Conservation (phyloP, 1,140 invertebrate genomes). For the Xylocopa sonorina region DNA sequence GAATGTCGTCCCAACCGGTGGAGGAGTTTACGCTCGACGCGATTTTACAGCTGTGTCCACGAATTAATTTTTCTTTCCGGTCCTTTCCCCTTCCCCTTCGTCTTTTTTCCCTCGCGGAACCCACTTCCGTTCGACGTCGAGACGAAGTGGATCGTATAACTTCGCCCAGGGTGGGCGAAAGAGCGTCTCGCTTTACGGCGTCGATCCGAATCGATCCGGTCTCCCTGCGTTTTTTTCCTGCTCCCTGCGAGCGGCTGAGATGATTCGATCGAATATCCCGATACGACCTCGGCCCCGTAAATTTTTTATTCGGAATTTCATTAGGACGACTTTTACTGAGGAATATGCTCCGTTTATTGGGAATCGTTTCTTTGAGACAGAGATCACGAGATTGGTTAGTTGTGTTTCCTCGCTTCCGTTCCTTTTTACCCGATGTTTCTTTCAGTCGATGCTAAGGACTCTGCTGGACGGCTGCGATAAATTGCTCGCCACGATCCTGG, state of each 20-base stretch:
- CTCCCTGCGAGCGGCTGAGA: background rate
- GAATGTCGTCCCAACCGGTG: no score
- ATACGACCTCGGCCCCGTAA: constrained; percentile 6
- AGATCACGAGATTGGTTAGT: background rate
- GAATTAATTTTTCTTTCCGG: background rate
- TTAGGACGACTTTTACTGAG: background rate
- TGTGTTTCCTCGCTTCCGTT: no score
- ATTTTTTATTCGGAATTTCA: constrained; percentile 41
- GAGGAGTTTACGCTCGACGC: background rate
- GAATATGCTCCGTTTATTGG: constrained; percentile 18
- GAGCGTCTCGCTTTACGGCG: background rate
- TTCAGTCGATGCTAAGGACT: no score
- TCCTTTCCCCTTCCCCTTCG: no score
- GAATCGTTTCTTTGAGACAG: background rate
- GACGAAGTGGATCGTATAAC: background rate
- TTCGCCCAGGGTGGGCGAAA: background rate
- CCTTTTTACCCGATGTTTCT: background rate
- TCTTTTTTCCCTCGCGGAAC: no score
- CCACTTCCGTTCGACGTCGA: no score
- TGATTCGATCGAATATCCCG: constrained; percentile 12
- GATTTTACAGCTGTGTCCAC: background rate
- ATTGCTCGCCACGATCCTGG: background rate
- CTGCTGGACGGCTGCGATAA: background rate
- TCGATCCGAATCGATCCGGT: background rate
- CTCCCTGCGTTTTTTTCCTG: no score